Conservation (phyloP, 2,113 vertebrate species). For the Stegostoma tigrinum region DNA sequence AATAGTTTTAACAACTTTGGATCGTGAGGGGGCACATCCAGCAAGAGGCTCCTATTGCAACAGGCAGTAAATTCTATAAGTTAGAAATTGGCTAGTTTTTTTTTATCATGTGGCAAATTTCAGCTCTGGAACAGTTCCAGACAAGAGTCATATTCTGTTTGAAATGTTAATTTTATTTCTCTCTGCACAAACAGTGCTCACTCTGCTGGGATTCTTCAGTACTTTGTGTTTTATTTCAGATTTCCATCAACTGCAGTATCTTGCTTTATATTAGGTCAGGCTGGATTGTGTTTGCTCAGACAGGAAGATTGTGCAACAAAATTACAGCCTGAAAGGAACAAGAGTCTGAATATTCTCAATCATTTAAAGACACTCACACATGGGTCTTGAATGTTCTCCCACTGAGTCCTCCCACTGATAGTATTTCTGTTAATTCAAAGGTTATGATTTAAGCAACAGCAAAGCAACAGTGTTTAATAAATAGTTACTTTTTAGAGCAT, state of each 20-base stretch:
- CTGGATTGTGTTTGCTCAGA: background rate
- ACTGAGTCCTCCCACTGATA: background rate
- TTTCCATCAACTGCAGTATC: no score
- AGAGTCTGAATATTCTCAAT: background rate
- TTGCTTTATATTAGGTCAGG: background rate
- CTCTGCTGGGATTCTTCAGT: background rate
- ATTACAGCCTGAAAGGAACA: background rate
- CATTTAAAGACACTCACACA: background rate
- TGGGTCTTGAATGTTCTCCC: background rate
- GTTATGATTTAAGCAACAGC: background rate
- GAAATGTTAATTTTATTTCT: background rate
- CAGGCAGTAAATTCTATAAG: no score
- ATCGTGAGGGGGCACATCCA: no score
- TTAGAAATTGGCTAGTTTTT: no score
- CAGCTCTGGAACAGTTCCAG: no score
- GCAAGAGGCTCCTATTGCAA: no score
- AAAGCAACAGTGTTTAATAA: background rate
- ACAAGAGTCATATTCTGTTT: no score
- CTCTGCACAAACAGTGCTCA: background rate
- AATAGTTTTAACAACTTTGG: no score
- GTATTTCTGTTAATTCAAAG: background rate
- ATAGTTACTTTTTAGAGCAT: background rate
- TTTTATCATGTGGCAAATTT: no score
- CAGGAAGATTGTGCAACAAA: background rate
- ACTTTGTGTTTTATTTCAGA: background rate